phyloP scores from a whole-genome alignment of 2,888 invertebrate genomes.

The Pteria penguin region DNA sequence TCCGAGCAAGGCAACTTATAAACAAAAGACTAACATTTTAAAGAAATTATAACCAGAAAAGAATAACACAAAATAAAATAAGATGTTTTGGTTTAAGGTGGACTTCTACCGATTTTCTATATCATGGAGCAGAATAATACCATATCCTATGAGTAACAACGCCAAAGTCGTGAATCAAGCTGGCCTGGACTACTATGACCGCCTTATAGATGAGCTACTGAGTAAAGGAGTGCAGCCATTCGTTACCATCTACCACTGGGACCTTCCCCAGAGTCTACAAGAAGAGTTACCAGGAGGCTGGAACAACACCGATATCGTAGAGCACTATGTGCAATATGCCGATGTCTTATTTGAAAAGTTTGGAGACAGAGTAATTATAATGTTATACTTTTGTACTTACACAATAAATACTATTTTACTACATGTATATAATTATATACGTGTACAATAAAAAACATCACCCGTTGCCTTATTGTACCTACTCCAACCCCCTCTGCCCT shows the following conservation, averaged over 20 bases:
- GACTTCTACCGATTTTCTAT: slow-evolving; percentile 78
- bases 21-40: too few species aligned
- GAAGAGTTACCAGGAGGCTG: slow-evolving; percentile 79
- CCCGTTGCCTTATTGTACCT: too few species aligned
- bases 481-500: too few species aligned
- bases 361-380: slow-evolving; percentile 73
- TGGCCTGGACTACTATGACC: slow-evolving; percentile 88
- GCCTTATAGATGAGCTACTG: slow-evolving; percentile 86
- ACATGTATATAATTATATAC: too few species aligned
- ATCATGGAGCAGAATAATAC: slow-evolving; percentile 88
- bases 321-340: slow-evolving; percentile 77
- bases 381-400: too few species aligned
- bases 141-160: slow-evolving; percentile 78
- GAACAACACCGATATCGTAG: slow-evolving; percentile 59
- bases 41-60: too few species aligned
- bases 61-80: too few species aligned
- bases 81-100: slow-evolving; percentile 38
- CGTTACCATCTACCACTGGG: slow-evolving; percentile 82
- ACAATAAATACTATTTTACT: too few species aligned
- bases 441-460: too few species aligned
- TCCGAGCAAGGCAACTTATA: too few species aligned
- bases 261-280: slow-evolving; percentile 78
- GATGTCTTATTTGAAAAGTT: slow-evolving; percentile 73
- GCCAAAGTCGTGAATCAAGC: slow-evolving; percentile 82
- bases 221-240: slow-evolving; percentile 83